phyloP scores from a whole-genome alignment of 2,797 vertebrate genomes.

The Chelidonichthys spinosus region DNA sequence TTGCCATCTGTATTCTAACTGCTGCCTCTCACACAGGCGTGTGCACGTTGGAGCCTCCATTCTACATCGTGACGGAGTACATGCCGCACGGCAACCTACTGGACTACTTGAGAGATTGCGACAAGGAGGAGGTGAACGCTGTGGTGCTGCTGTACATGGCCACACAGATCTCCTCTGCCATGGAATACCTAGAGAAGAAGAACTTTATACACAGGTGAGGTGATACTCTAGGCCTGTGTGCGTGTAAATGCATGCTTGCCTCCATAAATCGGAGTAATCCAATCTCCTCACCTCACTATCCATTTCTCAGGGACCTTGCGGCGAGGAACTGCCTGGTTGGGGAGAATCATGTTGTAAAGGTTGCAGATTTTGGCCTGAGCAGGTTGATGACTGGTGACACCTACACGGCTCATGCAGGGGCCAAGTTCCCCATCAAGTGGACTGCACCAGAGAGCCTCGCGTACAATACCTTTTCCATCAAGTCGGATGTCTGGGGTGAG shows the following conservation, averaged over 20 bases:
- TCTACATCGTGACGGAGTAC: conserved; percentile 99
- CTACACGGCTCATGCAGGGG: conserved; percentile 97
- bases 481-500: conserved; percentile 99
- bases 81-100: conserved; percentile 98
- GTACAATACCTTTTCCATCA: conserved; percentile 99
- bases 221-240: background rate
- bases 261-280: background rate
- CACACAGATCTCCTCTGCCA: conserved; percentile 98
- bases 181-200: conserved; percentile 99
- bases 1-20: background rate
- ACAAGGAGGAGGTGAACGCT: conserved; percentile 94
- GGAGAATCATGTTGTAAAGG: conserved; percentile 98
- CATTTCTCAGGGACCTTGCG: conserved; percentile 90
- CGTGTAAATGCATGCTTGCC: background rate
- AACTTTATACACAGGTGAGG: conserved; percentile 98
- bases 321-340: conserved; percentile 98
- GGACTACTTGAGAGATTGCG: conserved; percentile 97
- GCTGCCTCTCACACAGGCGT: conserved; percentile 86
- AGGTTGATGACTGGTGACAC: conserved; percentile 98
- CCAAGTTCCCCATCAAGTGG: conserved; percentile 99
- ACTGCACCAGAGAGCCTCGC: conserved; percentile 98
- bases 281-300: background rate
- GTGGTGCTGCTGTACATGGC: conserved; percentile 99
- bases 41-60: conserved; percentile 97
- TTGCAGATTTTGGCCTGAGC: conserved; percentile 97